Evolutionary conservation across 53 echinoderm and acorn worm genomes (phyloP), one percentile per base, ranked within the genome.

Genomic region (Arbacia lixula): DNA sequence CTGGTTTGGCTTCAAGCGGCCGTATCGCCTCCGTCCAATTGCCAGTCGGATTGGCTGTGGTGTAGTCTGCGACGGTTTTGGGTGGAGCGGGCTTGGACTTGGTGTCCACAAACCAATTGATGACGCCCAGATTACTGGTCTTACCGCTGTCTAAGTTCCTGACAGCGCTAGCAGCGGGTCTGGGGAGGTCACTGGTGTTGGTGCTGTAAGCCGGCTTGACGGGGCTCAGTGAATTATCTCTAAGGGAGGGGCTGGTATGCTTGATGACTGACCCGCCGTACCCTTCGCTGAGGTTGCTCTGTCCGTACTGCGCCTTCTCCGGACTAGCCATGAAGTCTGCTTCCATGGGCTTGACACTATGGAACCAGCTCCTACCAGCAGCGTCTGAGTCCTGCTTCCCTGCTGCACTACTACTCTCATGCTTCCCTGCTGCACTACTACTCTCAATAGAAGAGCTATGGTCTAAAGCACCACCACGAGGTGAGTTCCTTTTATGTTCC

Each of bases 71-170:
- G 19, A 63, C 10, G 33, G 82, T 81, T 40, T 81, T 81, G 1
- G 50, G 17, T 1, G 41, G 82, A 21, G 64, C 14, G 37, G 82
- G n/a, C 46, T 81, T 81, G 3, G 63, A 63, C 32, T 81, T 81
- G 63, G 82, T 81, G 32, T 81, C 82, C 0, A 81, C 82, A 33
- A 81, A 63, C 82, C 82, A 81, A 49, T 81, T 81, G 50, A 81
- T 81, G 65, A 63, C 64, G 0, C 64, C 64, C 2, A 81, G 82
- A 36, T 39, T 77, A 41, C 82, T 81, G 27, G 63, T 30, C 32
- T 63, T 64, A 49, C 46, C 41, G 50, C 62, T 63, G 50, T 81
- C 64, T 8, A 21, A 31, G 41, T 12, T 63, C 29, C 60, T 78
- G 17, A 60, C 58, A 2, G 65, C 63, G 49, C 82, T 81, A 17